Conservation (phyloP, 2,113 vertebrate species). For the Ptilorrhoa leucosticta region DNA sequence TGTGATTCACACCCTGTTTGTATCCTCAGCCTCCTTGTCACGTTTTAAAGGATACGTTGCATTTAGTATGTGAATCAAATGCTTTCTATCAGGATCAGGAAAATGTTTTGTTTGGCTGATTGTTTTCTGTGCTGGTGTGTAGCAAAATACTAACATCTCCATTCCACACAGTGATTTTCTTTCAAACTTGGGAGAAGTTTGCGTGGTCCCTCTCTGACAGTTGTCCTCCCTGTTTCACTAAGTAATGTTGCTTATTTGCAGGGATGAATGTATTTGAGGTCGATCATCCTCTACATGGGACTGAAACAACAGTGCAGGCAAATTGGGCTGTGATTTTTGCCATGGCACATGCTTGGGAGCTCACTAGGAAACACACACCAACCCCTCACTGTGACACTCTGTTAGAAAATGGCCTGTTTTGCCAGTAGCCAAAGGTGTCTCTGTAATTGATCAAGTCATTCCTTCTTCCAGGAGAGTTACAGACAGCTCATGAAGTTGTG, state of each 20-base stretch:
- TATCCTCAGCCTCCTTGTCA: not conserved
- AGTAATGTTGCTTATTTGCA: not conserved
- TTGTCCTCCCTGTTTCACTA: not conserved
- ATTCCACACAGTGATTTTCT: not conserved
- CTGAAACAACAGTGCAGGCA: not conserved
- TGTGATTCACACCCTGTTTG: not conserved
- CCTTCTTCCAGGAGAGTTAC: not conserved
- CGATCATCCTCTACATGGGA: not conserved
- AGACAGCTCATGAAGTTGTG: not conserved
- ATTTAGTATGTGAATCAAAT: not conserved
- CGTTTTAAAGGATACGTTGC: not conserved
- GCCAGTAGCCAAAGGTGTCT: not conserved
- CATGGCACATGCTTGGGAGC: accelerated
- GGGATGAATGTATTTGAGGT: not conserved
- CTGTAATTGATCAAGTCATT: not conserved
- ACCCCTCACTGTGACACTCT: not conserved
- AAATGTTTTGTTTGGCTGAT: not conserved
- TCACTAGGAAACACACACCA: not conserved
- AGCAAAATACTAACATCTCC: not conserved
- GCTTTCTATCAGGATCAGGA: not conserved
- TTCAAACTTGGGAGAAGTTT: not conserved
- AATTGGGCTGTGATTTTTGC: not conserved
- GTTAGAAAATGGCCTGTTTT: not conserved
- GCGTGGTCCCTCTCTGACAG: accelerated
- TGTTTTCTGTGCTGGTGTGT: not conserved